Evolutionary conservation across 2,113 vertebrate species (phyloP).

Genomic region (Fregata magnificens): DNA sequence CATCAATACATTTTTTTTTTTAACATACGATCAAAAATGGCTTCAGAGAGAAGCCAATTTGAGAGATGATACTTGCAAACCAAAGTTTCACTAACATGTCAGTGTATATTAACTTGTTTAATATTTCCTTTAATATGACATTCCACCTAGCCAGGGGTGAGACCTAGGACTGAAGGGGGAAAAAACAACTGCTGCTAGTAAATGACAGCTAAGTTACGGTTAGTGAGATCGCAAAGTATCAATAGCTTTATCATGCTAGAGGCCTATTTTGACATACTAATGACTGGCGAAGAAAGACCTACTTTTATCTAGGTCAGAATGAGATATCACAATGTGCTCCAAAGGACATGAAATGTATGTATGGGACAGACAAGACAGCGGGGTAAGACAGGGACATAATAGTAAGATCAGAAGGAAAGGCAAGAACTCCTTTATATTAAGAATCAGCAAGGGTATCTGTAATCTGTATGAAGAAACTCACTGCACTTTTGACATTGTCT

Average conservation of each 20-base stretch:
- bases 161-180: not conserved
- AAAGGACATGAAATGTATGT: not conserved
- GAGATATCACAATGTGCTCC: conserved; percentile 1
- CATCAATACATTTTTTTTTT: not conserved
- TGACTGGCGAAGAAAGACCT: conserved; percentile 17
- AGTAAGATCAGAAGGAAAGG: not conserved
- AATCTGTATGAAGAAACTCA: conserved; percentile 8
- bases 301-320: conserved; percentile 57
- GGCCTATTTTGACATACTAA: conserved; percentile 49
- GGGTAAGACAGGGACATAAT: not conserved
- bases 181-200: not conserved
- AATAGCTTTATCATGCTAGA: conserved; percentile 43
- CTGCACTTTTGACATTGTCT: not conserved
- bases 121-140: conserved; percentile 1
- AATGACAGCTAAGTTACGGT: conserved; percentile 9
- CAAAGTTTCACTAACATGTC: not conserved
- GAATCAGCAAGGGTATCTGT: not conserved
- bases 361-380: not conserved
- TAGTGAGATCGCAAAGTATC: conserved; percentile 19
- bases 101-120: not conserved
- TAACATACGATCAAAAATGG: not conserved
- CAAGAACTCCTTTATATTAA: not conserved
- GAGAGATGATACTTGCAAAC: not conserved
- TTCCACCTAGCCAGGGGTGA: not conserved
- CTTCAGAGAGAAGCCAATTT: not conserved